Evolutionary conservation across 2,113 vertebrate species (phyloP).

Genomic region (Anas platyrhynchos): DNA sequence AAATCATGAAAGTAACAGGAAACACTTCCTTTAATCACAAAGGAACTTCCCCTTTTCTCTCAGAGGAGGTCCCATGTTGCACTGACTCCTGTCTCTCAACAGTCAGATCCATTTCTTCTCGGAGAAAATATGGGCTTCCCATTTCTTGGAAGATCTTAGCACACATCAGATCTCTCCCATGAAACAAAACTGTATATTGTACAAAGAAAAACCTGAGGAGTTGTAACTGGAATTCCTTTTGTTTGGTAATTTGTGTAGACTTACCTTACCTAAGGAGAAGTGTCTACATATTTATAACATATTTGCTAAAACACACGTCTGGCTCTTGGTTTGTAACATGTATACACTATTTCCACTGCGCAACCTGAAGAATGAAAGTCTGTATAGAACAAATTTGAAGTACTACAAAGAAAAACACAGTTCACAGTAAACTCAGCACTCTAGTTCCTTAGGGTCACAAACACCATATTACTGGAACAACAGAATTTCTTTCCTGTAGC

Average conservation of each 20-base stretch:
- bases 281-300: fast-evolving
- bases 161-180: not conserved
- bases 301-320: not conserved
- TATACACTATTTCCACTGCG: not conserved
- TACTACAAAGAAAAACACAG: not conserved
- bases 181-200: not conserved
- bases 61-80: not conserved
- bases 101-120: not conserved
- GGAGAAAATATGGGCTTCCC: not conserved
- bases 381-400: not conserved
- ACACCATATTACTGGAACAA: not conserved
- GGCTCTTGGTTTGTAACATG: not conserved
- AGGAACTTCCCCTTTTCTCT: not conserved
- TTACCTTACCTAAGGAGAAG: not conserved
- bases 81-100: not conserved
- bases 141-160: not conserved
- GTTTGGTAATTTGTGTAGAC: not conserved
- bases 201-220: not conserved
- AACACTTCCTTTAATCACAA: not conserved
- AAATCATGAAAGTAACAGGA: not conserved
- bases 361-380: not conserved
- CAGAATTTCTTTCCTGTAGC: not conserved
- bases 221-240: not conserved
- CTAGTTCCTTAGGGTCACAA: not conserved
- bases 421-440: not conserved